Percentiles rank a stretch among this genome's conserved stretches.
Evolutionary conservation across 2,113 vertebrate species (phyloP).

Genomic region (Chunga burmeisteri): DNA sequence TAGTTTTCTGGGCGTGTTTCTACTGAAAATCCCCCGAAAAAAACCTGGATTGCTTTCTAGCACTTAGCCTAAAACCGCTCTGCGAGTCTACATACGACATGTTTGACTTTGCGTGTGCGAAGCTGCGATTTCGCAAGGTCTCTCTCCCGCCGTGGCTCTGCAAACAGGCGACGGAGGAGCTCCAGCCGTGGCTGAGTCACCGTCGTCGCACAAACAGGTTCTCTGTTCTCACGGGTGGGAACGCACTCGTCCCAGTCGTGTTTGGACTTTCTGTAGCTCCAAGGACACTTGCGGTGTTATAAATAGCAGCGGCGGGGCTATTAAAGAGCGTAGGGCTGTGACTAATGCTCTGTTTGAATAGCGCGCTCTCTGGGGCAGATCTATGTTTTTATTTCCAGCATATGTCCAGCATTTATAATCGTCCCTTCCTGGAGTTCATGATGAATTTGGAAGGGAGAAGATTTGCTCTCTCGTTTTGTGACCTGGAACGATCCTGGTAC

Average conservation of each 20-base stretch:
- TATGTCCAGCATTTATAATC: not conserved
- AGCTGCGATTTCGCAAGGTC: no score
- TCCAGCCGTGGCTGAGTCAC: not conserved
- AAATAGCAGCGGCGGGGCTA: slow-evolving; percentile 3
- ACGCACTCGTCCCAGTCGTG: not conserved
- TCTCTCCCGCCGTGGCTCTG: not conserved
- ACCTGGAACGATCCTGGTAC: not conserved
- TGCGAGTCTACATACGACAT: rapidly evolving
- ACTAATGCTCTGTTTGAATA: slow-evolving; percentile 34
- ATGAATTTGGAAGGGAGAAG: not conserved
- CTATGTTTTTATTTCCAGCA: not conserved
- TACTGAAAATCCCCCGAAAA: not conserved
- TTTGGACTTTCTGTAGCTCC: not conserved
- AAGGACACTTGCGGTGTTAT: not conserved
- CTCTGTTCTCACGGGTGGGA: slow-evolving; percentile 1
- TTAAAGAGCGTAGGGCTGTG: not conserved
- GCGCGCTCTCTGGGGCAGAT: not conserved
- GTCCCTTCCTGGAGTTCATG: not conserved
- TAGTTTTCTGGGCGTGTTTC: not conserved
- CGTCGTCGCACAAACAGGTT: not conserved
- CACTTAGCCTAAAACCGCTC: not conserved
- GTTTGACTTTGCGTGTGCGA: no score
- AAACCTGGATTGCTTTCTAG: not conserved
- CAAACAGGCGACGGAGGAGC: not conserved
- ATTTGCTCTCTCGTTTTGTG: not conserved